phyloP scores from a whole-genome alignment of 2,797 vertebrate species.

The Leptoclinus maculatus region DNA sequence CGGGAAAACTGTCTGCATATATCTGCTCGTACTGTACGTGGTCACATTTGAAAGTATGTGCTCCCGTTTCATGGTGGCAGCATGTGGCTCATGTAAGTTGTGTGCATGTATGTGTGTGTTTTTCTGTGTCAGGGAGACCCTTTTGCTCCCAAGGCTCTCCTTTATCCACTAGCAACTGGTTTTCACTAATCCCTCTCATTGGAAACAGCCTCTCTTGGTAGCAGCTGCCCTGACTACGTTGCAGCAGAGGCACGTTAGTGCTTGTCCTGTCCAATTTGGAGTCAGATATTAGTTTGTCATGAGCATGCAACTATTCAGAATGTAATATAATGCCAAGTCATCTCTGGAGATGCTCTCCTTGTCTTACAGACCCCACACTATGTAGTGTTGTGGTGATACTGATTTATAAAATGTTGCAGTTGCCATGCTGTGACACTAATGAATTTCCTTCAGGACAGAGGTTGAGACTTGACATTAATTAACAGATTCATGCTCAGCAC shows the following conservation, averaged over 20 bases:
- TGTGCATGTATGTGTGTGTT: neutral
- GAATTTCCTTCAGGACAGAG: neutral
- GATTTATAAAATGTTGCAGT: neutral
- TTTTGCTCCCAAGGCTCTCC: constrained; percentile 55
- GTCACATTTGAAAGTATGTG: neutral
- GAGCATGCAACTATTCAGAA: constrained; percentile 7
- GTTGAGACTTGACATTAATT: neutral
- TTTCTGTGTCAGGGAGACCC: constrained; percentile 23
- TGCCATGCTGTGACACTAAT: neutral
- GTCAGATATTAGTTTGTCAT: constrained; percentile 23
- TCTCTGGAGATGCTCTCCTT: neutral
- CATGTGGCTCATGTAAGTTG: constrained; percentile 11
- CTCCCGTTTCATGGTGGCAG: constrained; percentile 10
- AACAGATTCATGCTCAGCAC: neutral
- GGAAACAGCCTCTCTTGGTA: constrained; percentile 55
- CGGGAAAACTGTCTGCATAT: neutral
- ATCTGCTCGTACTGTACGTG: neutral
- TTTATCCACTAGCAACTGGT: constrained; percentile 68
- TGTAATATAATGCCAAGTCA: neutral
- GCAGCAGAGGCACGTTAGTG: constrained; percentile 35
- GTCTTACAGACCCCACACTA: neutral
- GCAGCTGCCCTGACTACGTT: constrained; percentile 60
- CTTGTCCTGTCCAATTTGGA: constrained; percentile 23
- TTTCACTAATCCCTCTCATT: constrained; percentile 67
- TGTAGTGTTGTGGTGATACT: neutral